Evolutionary conservation across 2,113 vertebrate species (phyloP), one percentile per base, ranked within the genome.

Genomic region (Chloropsis hardwickii): DNA sequence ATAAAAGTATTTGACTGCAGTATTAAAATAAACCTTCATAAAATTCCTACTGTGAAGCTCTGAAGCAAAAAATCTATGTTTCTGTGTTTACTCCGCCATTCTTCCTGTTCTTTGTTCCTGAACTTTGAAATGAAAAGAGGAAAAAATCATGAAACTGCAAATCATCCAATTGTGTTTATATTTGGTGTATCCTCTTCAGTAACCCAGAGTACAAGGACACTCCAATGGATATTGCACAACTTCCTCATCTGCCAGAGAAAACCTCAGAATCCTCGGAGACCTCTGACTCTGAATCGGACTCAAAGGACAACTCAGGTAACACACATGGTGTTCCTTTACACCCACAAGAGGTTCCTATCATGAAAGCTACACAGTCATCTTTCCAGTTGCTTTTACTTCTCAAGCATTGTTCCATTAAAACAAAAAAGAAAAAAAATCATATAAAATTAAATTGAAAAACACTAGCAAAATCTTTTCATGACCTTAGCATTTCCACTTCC

Each of bases 291-390:
- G 99, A 99, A 92, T 99, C 99, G 0, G 99, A 99, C 95, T 99
- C 99, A 94, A 99, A 99, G 98, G 99, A 99, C 97, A 99, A 99
- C 98, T 99, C 99, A 95, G 99, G 99, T 99, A 98, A 97, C 70
- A 77, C 22, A 50, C 17, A 8, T 45, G 33, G 14, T 64, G 48
- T 90, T n/a, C 44, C 35, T 86, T 92, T 42, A 71, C 8, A 47
- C 8, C 29, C n/a, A 44, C 45, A 31, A 31, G 44, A 84, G 10
- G 27, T 57, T 74, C 66, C n/a, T 50, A 24, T 47, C 33, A 28
- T 20, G 27, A 54, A 18, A 81, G 42, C 54, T 27, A 50, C 2
- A 1, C 13, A 9, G 22, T 28, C 83, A 11, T 15, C 39, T 72
- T 94, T 78, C 61, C 35, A 40, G 57, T 53, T 92, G 72, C 62